These are phyloP conservation scores for Taurulus bubalis DNA, from an alignment of 2,113 vertebrate species.

Conservation along the genomic window DNA sequence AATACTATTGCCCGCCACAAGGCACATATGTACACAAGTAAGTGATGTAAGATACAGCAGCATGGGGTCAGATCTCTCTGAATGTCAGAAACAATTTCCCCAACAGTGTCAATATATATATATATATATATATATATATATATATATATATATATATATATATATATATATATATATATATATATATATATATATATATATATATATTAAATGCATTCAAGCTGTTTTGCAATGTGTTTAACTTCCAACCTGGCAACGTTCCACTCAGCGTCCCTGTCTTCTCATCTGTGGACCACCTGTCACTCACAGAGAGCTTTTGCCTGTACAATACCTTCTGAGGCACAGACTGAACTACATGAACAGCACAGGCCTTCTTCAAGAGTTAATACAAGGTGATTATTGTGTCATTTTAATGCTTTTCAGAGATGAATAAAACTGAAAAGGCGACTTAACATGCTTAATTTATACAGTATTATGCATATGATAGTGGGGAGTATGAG, in stretches of 20 bases:
- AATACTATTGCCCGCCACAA: constrained; percentile 9
- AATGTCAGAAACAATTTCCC: not conserved
- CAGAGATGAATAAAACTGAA: constrained; percentile 1
- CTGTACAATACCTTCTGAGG: not conserved
- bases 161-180: too few relatives aligned
- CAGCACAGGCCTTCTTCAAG: not conserved
- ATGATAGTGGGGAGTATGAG: not conserved
- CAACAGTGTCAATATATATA: not conserved
- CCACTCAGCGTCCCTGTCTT: not conserved
- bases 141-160: too few relatives aligned
- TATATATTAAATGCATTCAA: not conserved
- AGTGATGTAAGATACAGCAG: not conserved
- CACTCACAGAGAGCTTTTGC: constrained; percentile 1
- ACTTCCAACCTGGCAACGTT: not conserved
- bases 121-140: too few relatives aligned
- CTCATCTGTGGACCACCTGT: not conserved
- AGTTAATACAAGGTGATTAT: not conserved
- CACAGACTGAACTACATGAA: too few relatives aligned
- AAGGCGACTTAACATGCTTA: not conserved
- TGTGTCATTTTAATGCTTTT: not conserved
- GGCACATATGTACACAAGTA: constrained; percentile 6
- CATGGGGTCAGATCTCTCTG: not conserved
- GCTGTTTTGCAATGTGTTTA: not conserved
- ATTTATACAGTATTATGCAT: constrained; percentile 5
- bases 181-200: too few relatives aligned